These are phyloP conservation scores for Heliothis virescens DNA, from an alignment of 1,140 invertebrate species.

Conservation along the genomic window DNA sequence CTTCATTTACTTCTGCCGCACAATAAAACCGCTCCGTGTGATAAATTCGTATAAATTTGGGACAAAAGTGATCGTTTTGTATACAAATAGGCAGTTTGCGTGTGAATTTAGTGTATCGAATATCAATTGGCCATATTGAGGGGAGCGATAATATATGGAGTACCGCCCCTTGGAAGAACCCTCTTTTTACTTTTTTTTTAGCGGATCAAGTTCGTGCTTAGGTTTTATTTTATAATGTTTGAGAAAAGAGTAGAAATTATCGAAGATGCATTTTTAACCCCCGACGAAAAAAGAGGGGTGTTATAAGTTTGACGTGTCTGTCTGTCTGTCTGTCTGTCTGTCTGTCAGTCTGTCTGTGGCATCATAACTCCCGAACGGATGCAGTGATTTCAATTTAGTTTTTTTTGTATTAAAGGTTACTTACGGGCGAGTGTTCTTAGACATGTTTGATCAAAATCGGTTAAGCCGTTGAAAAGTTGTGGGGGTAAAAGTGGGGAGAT, in stretches of 20 bases:
- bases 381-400: too few species aligned
- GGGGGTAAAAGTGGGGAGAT: too few species aligned
- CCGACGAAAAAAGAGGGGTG: too few species aligned
- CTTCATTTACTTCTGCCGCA: constrained; percentile 57
- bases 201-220: neutral
- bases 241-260: neutral
- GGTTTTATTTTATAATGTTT: neutral
- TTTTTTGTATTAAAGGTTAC: too few species aligned
- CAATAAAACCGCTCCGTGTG: constrained; percentile 68
- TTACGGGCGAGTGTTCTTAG: too few species aligned
- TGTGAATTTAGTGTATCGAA: constrained; percentile 83
- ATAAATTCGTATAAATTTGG: constrained; percentile 54
- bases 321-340: too few species aligned
- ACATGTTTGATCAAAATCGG: too few species aligned
- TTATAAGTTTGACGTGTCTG: too few species aligned
- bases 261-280: neutral
- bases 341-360: too few species aligned
- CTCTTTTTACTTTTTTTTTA: constrained; percentile 17
- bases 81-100: constrained; percentile 77
- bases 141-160: constrained; percentile 63
- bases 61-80: constrained; percentile 70
- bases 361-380: too few species aligned
- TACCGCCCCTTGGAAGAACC: constrained; percentile 55
- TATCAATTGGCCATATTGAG: constrained; percentile 77
- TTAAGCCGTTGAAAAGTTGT: too few species aligned